Evolutionary conservation across 1,140 invertebrate species (phyloP), one percentile per base, ranked within the genome.

Genomic region (Caenorhabditis tropicalis): DNA sequence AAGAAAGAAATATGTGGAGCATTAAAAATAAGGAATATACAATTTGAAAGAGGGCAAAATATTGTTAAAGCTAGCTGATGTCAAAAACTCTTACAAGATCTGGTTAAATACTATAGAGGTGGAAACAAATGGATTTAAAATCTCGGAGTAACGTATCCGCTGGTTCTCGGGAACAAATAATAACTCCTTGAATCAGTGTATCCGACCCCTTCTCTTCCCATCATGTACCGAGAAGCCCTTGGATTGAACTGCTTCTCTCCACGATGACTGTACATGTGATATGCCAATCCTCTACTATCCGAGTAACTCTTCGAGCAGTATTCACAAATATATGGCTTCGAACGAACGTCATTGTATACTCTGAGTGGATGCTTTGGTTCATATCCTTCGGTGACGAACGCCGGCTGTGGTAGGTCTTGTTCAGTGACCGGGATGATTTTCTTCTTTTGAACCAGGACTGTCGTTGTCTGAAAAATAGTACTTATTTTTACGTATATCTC

Each of bases 251-350:
- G 74, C 48, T 89, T 86, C 74, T 90, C 89, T 36, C 89, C 89
- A 39, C 90, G 86, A 82, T 91, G 90, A 48, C 84, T 86, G 80
- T 88, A 89, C 90, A 91, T 91, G 82, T 91, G 90, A 70, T 91
- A 90, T 0, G 90, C 90, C 9, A 91, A 83, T 80, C 81, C 82
- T 24, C 90, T 86, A 79, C 89, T 90, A 81, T 91, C 89, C 6
- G 90, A 56, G 83, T 91, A 91, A 53, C 88, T 88, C 82, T 91
- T 91, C 0, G 87, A 91, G 81, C 90, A 91, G 53, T 91, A 91
- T 70, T 91, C 91, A 58, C 90, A 91, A 79, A 91, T 91, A 84
- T 91, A 91, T 16, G 90, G 89, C 49, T 91, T 91, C 6, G 85
- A 85, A 39, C 90, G 88, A 51, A 91, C 87, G 39, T 91, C 90